A percentile compares a stretch with the other conserved stretches of the same genome.
Conservation (phyloP, 2,797 vertebrate species). For the Enteromius trimaculatus region DNA sequence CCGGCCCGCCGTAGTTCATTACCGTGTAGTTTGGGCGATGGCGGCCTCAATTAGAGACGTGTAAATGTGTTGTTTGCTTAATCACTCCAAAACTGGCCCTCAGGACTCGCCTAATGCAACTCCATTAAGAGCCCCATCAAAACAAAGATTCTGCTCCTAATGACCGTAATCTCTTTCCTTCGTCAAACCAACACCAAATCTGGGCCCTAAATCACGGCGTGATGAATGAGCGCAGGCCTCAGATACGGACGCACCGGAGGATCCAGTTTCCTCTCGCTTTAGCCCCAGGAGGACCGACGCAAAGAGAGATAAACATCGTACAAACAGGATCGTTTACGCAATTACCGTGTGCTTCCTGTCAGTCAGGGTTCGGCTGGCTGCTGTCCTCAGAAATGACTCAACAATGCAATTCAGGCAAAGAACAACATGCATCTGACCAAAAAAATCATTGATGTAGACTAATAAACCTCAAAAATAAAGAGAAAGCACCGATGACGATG, state of each 20-base stretch:
- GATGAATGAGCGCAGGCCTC: slow-evolving; percentile 75
- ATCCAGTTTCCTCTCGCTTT: slow-evolving; percentile 14
- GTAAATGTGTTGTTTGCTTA: slow-evolving; percentile 84
- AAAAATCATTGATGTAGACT: too few relatives aligned
- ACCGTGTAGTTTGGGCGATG: slow-evolving; percentile 73
- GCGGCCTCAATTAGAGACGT: slow-evolving; percentile 80
- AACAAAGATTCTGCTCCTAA: slow-evolving; percentile 79
- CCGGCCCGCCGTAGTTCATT: slow-evolving; percentile 69
- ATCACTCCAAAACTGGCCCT: slow-evolving; percentile 79
- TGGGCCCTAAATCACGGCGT: slow-evolving; percentile 76
- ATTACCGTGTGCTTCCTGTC: slow-evolving; percentile 73
- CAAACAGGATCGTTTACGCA: slow-evolving; percentile 78
- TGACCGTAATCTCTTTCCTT: slow-evolving; percentile 77
- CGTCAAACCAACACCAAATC: slow-evolving; percentile 71
- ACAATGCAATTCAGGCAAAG: neutral
- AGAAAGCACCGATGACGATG: neutral
- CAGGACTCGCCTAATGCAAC: slow-evolving; percentile 76
- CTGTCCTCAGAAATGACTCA: neutral
- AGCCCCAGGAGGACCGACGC: slow-evolving; percentile 50
- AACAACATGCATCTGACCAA: neutral
- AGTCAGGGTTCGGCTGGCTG: slow-evolving; percentile 66
- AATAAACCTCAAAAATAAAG: neutral
- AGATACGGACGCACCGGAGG: slow-evolving; percentile 51
- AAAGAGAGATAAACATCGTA: slow-evolving; percentile 56
- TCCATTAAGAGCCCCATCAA: slow-evolving; percentile 81